phyloP scores from a whole-genome alignment of 2,113 vertebrate genomes.

The Callocephalon fimbriatum region DNA sequence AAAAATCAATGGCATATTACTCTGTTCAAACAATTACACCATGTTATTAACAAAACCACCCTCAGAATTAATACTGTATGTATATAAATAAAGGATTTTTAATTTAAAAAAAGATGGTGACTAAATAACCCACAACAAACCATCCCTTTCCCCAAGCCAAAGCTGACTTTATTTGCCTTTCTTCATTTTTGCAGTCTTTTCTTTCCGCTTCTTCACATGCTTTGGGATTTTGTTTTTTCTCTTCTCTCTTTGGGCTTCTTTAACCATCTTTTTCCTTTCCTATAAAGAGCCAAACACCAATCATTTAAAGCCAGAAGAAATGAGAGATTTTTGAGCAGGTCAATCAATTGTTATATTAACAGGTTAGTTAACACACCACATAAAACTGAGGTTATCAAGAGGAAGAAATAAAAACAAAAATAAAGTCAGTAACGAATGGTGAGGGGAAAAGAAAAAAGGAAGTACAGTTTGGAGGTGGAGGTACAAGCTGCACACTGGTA shows the following conservation, averaged over 20 bases:
- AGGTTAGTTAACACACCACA: not conserved
- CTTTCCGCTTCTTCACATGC: slow-evolving; percentile 92
- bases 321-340: not conserved
- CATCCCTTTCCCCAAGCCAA: not conserved
- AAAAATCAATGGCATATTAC: not conserved
- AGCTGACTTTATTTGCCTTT: slow-evolving; percentile 81
- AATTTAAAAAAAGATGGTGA: not conserved
- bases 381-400: not conserved
- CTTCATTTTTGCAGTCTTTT: slow-evolving; percentile 89
- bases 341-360: not conserved
- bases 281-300: slow-evolving; percentile 51
- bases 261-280: slow-evolving; percentile 90
- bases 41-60: not conserved
- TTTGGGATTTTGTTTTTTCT: slow-evolving; percentile 91
- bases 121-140: not conserved
- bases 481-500: not conserved
- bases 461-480: not conserved
- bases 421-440: not conserved
- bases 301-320: not conserved
- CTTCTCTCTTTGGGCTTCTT: slow-evolving; percentile 93
- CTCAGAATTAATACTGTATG: not conserved
- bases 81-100: slow-evolving; percentile 13
- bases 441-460: not conserved
- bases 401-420: not conserved
- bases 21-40: not conserved